These are phyloP conservation scores for Planiliza haematocheilus DNA, from an alignment of 2,113 vertebrate genomes.

Conservation along the genomic window DNA sequence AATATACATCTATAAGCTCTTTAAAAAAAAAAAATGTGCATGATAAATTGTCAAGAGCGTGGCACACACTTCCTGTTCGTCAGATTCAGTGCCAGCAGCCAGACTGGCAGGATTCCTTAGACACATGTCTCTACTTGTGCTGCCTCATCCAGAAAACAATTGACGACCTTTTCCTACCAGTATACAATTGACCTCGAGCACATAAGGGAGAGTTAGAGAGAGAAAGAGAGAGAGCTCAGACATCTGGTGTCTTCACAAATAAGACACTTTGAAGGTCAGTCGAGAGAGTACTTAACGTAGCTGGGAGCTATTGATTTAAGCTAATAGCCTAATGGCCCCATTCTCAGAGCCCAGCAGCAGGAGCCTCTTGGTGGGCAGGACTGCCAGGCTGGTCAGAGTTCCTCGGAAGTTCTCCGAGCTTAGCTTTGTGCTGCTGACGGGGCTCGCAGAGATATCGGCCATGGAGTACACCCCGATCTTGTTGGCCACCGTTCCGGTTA, in stretches of 20 bases:
- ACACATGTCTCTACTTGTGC: constrained; percentile 55
- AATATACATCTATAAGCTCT: constrained; percentile 43
- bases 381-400: constrained; percentile 92
- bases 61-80: constrained; percentile 42
- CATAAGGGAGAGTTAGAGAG: constrained; percentile 25
- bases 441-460: constrained; percentile 88
- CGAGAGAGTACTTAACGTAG: constrained; percentile 19
- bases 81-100: constrained; percentile 59
- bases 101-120: constrained; percentile 47
- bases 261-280: constrained; percentile 51
- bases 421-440: constrained; percentile 91
- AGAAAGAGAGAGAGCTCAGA: constrained; percentile 29
- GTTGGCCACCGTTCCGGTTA: constrained; percentile 94
- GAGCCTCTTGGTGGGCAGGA: constrained; percentile 95
- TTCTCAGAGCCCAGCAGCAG: constrained; percentile 97
- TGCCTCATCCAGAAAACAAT: constrained; percentile 50
- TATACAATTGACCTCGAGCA: constrained; percentile 35
- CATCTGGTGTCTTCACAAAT: constrained; percentile 27
- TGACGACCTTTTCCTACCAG: constrained; percentile 20
- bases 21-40: constrained; percentile 63
- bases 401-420: constrained; percentile 98
- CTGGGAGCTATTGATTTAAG: constrained; percentile 73
- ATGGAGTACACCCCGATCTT: constrained; percentile 96
- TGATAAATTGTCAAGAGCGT: constrained; percentile 40
- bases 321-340: constrained; percentile 90